Evolutionary conservation across 2,888 invertebrate species (phyloP).

Genomic region (Cabera pusaria): DNA sequence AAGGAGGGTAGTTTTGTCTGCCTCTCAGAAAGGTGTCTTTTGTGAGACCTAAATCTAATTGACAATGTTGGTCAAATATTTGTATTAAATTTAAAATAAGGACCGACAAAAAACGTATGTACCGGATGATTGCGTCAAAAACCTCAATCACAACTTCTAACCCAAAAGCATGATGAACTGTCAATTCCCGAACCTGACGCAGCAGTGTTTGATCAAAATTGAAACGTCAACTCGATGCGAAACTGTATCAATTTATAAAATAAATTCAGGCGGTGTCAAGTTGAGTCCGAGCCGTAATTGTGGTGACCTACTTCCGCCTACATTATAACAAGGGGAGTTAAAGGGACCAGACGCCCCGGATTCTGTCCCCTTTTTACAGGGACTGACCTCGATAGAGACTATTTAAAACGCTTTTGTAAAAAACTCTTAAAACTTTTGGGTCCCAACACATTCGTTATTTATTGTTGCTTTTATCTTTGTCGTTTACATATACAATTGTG

Average conservation of each 20-base stretch:
- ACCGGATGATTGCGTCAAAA: too few relatives aligned
- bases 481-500: too few relatives aligned
- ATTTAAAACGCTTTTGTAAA: conserved; percentile 9
- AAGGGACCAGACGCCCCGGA: conserved; percentile 30
- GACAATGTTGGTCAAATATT: too few relatives aligned
- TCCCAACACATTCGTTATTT: conserved; percentile 2
- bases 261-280: conserved; percentile 59
- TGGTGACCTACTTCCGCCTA: conserved; percentile 58
- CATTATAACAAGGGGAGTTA: conserved; percentile 35
- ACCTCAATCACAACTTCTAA: too few relatives aligned
- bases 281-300: conserved; percentile 56
- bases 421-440: conserved; percentile 12
- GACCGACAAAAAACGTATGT: too few relatives aligned
- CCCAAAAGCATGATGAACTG: too few relatives aligned
- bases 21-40: too few relatives aligned
- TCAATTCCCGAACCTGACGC: neutral
- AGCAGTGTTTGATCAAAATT: conserved; percentile 10
- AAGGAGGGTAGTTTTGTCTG: too few relatives aligned
- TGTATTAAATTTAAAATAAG: too few relatives aligned
- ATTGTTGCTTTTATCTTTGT: too few relatives aligned
- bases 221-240: conserved; percentile 7
- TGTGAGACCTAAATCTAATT: too few relatives aligned
- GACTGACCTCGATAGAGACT: conserved; percentile 14
- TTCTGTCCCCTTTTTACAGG: conserved; percentile 28
- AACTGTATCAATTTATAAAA: conserved; percentile 61